These are phyloP conservation scores for Drepana falcataria DNA, from an alignment of 2,888 invertebrate species.

Conservation along the genomic window DNA sequence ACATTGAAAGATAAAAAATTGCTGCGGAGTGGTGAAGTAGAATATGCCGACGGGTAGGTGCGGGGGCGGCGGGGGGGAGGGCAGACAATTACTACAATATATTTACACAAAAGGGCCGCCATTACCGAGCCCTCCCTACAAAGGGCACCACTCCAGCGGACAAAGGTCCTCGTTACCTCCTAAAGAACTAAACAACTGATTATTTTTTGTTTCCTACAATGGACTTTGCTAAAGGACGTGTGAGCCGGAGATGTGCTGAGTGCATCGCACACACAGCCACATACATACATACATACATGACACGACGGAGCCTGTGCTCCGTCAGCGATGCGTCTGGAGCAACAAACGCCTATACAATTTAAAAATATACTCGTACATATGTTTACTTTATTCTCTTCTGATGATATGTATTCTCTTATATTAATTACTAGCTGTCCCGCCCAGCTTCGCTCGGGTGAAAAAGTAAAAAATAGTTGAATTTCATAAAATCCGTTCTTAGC, in stretches of 20 bases:
- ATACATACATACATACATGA: too few species aligned
- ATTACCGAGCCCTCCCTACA: slow-evolving; percentile 31
- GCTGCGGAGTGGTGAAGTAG: slow-evolving; percentile 13
- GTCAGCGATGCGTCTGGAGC: too few species aligned
- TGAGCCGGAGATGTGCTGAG: not conserved
- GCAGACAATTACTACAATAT: slow-evolving; percentile 46
- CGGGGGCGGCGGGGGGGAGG: slow-evolving; percentile 14
- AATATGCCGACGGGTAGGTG: slow-evolving; percentile 18
- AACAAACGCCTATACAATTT: too few species aligned
- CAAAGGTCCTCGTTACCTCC: slow-evolving; percentile 50
- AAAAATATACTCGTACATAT: too few species aligned
- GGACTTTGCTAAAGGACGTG: slow-evolving; percentile 30
- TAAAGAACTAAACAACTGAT: slow-evolving; percentile 47
- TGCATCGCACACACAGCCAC: too few species aligned
- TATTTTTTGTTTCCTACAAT: slow-evolving; percentile 49
- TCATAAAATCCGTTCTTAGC: too few species aligned
- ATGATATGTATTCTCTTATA: too few species aligned
- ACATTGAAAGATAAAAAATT: not conserved
- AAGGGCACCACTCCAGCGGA: slow-evolving; percentile 36
- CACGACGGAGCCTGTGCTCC: too few species aligned
- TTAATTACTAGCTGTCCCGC: too few species aligned
- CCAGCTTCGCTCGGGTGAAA: too few species aligned
- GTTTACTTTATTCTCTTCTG: too few species aligned
- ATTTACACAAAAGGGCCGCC: slow-evolving; percentile 44
- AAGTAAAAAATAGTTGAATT: too few species aligned